Evolutionary conservation across 2,113 vertebrate species (phyloP).

Genomic region (Tiliqua scincoides): DNA sequence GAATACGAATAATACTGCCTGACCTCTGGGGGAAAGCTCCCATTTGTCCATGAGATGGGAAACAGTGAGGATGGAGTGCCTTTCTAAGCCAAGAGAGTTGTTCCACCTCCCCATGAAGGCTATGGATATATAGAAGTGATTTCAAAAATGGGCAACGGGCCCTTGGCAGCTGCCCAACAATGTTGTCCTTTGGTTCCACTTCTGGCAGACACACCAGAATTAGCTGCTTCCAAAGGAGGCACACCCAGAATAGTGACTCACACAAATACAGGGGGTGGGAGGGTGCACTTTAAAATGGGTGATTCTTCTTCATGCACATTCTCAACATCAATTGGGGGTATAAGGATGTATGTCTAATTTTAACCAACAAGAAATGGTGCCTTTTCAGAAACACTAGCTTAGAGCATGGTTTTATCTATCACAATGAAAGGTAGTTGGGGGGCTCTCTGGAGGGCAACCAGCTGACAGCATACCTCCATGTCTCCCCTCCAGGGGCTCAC

Average conservation of each 20-base stretch:
- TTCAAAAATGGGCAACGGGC: too few relatives aligned
- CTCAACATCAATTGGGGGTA: not conserved
- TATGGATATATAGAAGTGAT: too few relatives aligned
- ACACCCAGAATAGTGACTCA: not conserved
- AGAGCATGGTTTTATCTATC: not conserved
- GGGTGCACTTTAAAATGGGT: not conserved
- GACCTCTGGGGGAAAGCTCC: too few relatives aligned
- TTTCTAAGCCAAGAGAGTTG: too few relatives aligned
- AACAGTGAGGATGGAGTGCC: too few relatives aligned
- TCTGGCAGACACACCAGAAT: not conserved
- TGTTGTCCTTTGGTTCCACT: too few relatives aligned
- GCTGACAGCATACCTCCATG: not conserved
- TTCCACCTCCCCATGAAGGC: too few relatives aligned
- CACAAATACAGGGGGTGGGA: not conserved
- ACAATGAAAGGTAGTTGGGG: rapidly evolving
- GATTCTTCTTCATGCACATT: not conserved
- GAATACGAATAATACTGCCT: too few relatives aligned
- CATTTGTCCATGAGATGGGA: too few relatives aligned
- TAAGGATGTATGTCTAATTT: too few relatives aligned
- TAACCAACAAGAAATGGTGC: too few relatives aligned
- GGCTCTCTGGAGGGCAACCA: not conserved
- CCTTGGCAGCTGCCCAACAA: too few relatives aligned
- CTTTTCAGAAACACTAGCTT: not conserved
- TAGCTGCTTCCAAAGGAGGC: not conserved
- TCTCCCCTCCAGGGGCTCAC: not conserved